These are phyloP conservation scores for Dicranocentrus wangi DNA, from an alignment of 2,888 invertebrate genomes.

Conservation along the genomic window DNA sequence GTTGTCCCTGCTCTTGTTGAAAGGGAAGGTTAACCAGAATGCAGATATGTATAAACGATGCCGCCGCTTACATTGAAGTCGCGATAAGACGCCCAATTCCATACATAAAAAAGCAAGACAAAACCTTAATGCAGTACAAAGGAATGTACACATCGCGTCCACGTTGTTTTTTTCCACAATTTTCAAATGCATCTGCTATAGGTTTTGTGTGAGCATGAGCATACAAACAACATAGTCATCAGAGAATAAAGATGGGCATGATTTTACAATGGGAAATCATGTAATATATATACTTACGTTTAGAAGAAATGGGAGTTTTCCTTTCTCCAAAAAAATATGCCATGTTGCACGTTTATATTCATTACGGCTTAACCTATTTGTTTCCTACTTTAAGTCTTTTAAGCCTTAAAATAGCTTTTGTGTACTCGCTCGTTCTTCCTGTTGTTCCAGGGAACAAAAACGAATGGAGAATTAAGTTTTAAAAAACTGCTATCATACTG, in stretches of 20 bases:
- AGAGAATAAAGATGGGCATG: constrained; percentile 2
- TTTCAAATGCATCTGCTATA: not conserved
- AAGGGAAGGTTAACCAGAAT: constrained; percentile 25
- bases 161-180: not conserved
- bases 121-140: not conserved
- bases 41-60: constrained; percentile 3
- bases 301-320: constrained; percentile 8
- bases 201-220: not conserved
- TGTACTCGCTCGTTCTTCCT: too few relatives aligned
- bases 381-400: not conserved
- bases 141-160: too few relatives aligned
- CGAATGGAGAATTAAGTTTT: constrained; percentile 16
- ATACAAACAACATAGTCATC: too few relatives aligned
- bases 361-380: constrained; percentile 38
- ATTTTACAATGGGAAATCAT: constrained; percentile 6
- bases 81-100: constrained; percentile 6
- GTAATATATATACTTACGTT: not conserved
- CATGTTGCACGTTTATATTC: constrained; percentile 27
- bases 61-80: not conserved
- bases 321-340: not conserved
- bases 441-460: not conserved
- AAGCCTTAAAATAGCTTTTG: not conserved
- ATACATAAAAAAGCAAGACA: constrained; percentile 20
- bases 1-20: not conserved
- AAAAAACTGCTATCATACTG: not conserved